phyloP scores from a whole-genome alignment of 2,888 invertebrate genomes.

The Chesias legatella region DNA sequence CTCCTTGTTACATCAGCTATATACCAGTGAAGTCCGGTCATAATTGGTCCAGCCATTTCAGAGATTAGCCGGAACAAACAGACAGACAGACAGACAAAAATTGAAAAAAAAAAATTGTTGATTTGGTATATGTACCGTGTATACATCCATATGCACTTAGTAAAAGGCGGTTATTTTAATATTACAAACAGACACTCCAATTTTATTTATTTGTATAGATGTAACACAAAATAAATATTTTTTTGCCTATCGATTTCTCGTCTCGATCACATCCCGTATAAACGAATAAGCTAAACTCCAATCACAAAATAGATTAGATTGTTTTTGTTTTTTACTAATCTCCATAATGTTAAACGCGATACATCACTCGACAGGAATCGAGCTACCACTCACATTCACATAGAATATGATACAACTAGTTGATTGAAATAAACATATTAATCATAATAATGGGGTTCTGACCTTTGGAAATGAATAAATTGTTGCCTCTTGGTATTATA shows the following conservation, averaged over 20 bases:
- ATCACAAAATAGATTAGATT: conserved; percentile 35
- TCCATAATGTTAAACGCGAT: conserved; percentile 46
- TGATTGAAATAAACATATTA: conserved; percentile 68
- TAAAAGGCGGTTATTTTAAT: too few relatives aligned
- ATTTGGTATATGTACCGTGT: too few relatives aligned
- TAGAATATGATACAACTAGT: conserved; percentile 27
- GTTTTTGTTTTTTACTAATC: conserved; percentile 34
- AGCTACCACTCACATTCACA: conserved; percentile 48
- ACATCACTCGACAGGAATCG: conserved; percentile 51
- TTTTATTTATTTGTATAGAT: too few relatives aligned
- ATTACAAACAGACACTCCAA: too few relatives aligned
- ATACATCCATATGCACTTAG: too few relatives aligned
- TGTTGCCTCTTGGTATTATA: conserved; percentile 23
- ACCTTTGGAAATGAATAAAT: conserved; percentile 28
- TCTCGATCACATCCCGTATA: conserved; percentile 11
- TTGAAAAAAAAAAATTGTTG: too few relatives aligned
- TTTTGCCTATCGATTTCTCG: conserved; percentile 12
- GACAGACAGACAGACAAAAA: too few relatives aligned
- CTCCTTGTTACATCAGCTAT: too few relatives aligned
- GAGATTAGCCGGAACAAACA: too few relatives aligned
- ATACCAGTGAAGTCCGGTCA: too few relatives aligned
- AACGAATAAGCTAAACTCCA: conserved; percentile 24
- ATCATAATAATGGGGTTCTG: conserved; percentile 57
- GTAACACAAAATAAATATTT: too few relatives aligned
- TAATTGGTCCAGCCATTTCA: too few relatives aligned